Conservation (phyloP, 2,888 invertebrate genomes). For the Caenorhabditis sinica region DNA sequence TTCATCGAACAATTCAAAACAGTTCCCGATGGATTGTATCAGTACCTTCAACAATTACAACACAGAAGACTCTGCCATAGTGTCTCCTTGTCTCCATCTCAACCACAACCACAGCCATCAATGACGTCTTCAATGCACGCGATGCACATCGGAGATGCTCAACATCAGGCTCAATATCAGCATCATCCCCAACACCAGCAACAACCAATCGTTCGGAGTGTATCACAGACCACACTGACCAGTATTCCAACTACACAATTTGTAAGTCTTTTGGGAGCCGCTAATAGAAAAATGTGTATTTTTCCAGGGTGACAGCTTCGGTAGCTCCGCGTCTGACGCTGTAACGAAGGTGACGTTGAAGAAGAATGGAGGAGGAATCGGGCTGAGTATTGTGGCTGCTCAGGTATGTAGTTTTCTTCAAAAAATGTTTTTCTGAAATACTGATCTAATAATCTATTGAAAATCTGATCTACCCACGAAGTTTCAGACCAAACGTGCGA, state of each 20-base stretch:
- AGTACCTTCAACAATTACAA: slow-evolving; percentile 67
- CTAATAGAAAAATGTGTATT: background rate
- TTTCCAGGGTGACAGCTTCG: slow-evolving; percentile 71
- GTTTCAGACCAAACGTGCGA: too few species aligned
- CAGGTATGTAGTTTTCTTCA: slow-evolving; percentile 87
- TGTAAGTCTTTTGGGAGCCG: slow-evolving; percentile 39
- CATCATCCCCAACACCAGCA: slow-evolving; percentile 30
- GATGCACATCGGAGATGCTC: slow-evolving; percentile 43
- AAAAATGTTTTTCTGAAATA: background rate
- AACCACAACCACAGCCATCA: slow-evolving; percentile 18
- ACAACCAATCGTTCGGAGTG: slow-evolving; percentile 70
- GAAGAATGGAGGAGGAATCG: slow-evolving; percentile 97
- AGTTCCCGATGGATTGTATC: slow-evolving; percentile 69
- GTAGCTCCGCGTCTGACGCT: slow-evolving; percentile 63
- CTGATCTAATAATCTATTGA: too few species aligned
- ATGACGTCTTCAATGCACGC: slow-evolving; percentile 48
- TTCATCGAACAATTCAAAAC: slow-evolving; percentile 85
- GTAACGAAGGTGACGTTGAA: slow-evolving; percentile 84
- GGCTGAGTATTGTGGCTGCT: slow-evolving; percentile 97
- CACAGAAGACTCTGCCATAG: slow-evolving; percentile 68
- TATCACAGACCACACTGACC: slow-evolving; percentile 72
- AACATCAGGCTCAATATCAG: slow-evolving; percentile 27
- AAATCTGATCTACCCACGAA: slow-evolving; percentile 17
- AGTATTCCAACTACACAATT: slow-evolving; percentile 72
- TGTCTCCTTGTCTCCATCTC: slow-evolving; percentile 45